Base-by-base conservation (phyloP, 2,797 vertebrate genomes). In the Chrosomus eos region DNA sequence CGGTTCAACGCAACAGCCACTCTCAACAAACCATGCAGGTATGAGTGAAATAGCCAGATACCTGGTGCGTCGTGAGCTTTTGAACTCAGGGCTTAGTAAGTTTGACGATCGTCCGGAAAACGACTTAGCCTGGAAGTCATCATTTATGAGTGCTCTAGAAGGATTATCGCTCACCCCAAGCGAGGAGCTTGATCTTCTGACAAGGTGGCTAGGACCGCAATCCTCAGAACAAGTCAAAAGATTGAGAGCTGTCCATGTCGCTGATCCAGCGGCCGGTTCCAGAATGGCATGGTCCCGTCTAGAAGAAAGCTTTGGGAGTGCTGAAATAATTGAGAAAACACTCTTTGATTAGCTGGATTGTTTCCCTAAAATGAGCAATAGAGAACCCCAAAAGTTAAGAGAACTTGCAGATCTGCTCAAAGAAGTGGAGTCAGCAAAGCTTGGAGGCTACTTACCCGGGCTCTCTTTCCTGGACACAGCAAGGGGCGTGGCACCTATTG, bases 141-240 rank as follows among this genome's bases (percentile, higher is more conserved):
- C 2, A n/a, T 23, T 71, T n/a, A 71, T 26, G 43, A 71, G 16
- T 71, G 68, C 38, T 71, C 23, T 43, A 43, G 68, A 71, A 71
- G 38, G 68, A 2, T 19, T 70, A 23, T 70, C 67, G 1, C 36
- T 40, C 2, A 70, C 68, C 38, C 23, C 38, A 43, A 71, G 38
- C 2, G 38, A 71, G 23, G 40, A 45, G 70, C 70, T 72, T 2
- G n/a, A 72, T 72, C 70, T 72, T 48, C 43, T 72, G n/a, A 16
- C 13, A 72, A 48, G 70, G 14, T 72, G 55, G 19, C 31, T 83
- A 45, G 83, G 76, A 62, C 80, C n/a, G 60, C 26, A 40, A 74
- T 71, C 38, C 73, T 78, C n/a, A 71, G 19, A 23, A 80, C 77
- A 40, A 45, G 14, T n/a, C 40, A 36, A 9, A 21, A 13, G 21